Percentiles rank a stretch among this genome's conserved stretches.
These are phyloP conservation scores for Acromyrmex heyeri DNA, from an alignment of 1,140 invertebrate genomes.

Conservation along the genomic window DNA sequence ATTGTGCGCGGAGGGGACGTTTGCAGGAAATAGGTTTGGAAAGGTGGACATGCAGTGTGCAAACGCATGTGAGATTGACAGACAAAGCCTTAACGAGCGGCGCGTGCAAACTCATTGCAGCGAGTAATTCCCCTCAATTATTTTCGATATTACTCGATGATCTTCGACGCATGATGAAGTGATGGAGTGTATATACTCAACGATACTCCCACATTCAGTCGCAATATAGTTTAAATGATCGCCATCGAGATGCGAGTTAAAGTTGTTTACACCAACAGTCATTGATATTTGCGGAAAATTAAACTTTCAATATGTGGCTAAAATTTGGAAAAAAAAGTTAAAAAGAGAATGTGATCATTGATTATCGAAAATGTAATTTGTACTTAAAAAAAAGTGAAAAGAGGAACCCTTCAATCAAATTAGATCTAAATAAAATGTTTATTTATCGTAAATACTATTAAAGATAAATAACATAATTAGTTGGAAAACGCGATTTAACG, in stretches of 20 bases:
- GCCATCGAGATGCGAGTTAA: background rate
- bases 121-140: slow-evolving; percentile 51
- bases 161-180: slow-evolving; percentile 21
- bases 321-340: background rate
- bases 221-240: slow-evolving; percentile 16
- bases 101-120: slow-evolving; percentile 69
- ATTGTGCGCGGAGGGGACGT: background rate
- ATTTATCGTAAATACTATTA: background rate
- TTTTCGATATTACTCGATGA: slow-evolving; percentile 30
- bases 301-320: background rate
- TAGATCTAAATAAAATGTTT: background rate
- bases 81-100: slow-evolving; percentile 66
- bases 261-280: background rate
- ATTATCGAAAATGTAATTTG: background rate
- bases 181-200: slow-evolving; percentile 1
- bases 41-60: slow-evolving; percentile 65
- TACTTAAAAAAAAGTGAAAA: background rate
- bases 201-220: background rate
- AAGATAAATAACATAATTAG: slow-evolving; percentile 42
- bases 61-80: slow-evolving; percentile 66
- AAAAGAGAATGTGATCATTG: background rate
- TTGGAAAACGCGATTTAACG: background rate
- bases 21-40: background rate
- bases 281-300: slow-evolving; percentile 3
- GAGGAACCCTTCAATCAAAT: background rate